Evolutionary conservation across 2,797 vertebrate genomes (phyloP).

Genomic region (Hozukius guyotensis): DNA sequence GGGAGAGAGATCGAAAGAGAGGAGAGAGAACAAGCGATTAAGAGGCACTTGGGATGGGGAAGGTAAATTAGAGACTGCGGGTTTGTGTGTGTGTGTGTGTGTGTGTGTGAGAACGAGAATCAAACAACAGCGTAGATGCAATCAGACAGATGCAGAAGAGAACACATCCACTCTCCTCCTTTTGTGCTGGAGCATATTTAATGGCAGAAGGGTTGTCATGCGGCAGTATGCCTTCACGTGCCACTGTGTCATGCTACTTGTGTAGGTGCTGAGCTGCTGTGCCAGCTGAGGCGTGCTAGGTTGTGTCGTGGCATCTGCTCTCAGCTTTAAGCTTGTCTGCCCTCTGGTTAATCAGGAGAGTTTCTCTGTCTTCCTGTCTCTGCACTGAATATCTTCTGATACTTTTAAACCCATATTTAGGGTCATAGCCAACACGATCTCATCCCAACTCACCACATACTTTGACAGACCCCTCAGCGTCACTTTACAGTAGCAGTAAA

Average conservation of each 20-base stretch:
- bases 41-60: constrained; percentile 63
- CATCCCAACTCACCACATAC: no score
- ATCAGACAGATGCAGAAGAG: constrained; percentile 25
- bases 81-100: constrained; percentile 12
- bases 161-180: background rate
- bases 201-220: constrained; percentile 51
- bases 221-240: constrained; percentile 36
- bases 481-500: fast-evolving
- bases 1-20: constrained; percentile 31
- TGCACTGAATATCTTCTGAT: background rate
- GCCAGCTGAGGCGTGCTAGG: constrained; percentile 48
- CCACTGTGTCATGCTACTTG: constrained; percentile 41
- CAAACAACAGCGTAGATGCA: constrained; percentile 40
- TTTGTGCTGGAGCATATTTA: constrained; percentile 33
- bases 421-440: background rate
- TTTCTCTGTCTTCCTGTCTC: constrained; percentile 18
- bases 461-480: no score
- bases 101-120: constrained; percentile 33
- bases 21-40: constrained; percentile 67
- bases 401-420: constrained; percentile 26
- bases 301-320: constrained; percentile 56
- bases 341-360: constrained; percentile 48
- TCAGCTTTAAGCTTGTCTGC: constrained; percentile 49
- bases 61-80: constrained; percentile 62
- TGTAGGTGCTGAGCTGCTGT: constrained; percentile 49